Percentiles rank a stretch among this genome's conserved stretches.
Evolutionary conservation across 1,140 invertebrate genomes (phyloP).

Genomic region (Panulirus ornatus): DNA sequence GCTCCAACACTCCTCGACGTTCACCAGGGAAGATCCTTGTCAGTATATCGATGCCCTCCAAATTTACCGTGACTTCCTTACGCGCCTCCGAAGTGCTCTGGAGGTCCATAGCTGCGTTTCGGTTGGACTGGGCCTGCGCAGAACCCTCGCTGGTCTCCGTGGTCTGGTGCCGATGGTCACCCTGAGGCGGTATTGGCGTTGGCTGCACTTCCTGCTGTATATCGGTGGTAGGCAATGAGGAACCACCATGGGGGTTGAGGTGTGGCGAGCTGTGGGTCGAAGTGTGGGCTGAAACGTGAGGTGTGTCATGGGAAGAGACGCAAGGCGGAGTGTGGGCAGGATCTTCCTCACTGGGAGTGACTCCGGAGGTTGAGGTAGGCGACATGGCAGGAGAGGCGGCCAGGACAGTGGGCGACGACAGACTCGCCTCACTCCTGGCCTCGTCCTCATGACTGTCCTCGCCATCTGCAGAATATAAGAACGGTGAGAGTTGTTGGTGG

Average conservation of each 20-base stretch:
- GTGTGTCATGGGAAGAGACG: conserved; percentile 14
- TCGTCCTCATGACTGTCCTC: conserved; percentile 37
- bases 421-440: conserved; percentile 45
- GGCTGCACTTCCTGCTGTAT: conserved; percentile 26
- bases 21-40: conserved; percentile 92
- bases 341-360: conserved; percentile 37
- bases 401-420: conserved; percentile 29
- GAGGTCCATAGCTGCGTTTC: conserved; percentile 12
- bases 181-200: not conserved
- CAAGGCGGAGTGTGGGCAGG: conserved; percentile 40
- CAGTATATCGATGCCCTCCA: conserved; percentile 89
- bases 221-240: conserved; percentile 15
- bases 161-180: conserved; percentile 15
- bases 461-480: conserved; percentile 36
- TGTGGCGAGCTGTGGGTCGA: not conserved
- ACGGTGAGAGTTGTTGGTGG: too few relatives aligned
- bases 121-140: conserved; percentile 4
- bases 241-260: conserved; percentile 16
- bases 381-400: conserved; percentile 78
- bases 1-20: conserved; percentile 88
- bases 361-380: conserved; percentile 63
- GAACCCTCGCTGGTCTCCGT: conserved; percentile 16
- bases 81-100: conserved; percentile 7
- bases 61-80: conserved; percentile 74
- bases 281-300: conserved; percentile 18